phyloP scores from a whole-genome alignment of 2,113 vertebrate species.

The Callithrix jacchus region DNA sequence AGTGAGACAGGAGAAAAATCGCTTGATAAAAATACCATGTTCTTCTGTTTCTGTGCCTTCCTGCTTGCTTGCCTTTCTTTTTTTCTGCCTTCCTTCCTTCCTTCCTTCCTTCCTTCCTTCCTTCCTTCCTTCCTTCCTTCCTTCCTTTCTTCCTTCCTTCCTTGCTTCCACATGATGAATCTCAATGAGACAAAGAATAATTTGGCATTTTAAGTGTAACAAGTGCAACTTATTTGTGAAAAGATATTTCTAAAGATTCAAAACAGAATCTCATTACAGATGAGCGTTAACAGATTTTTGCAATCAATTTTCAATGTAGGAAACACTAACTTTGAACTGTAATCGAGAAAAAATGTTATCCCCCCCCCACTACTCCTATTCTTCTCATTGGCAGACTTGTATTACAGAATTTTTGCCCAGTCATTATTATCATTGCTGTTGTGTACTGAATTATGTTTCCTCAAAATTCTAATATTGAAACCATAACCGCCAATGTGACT shows the following conservation, averaged over 20 bases:
- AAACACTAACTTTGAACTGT: neutral
- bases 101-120: neutral
- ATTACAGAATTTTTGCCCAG: neutral
- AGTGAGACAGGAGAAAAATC: neutral
- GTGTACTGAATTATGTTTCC: neutral
- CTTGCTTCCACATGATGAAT: neutral
- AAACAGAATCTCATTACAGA: neutral
- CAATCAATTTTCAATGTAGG: neutral
- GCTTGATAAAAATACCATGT: neutral
- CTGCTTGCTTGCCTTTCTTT: no score
- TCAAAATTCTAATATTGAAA: neutral
- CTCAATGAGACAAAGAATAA: neutral
- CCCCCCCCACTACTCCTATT: fast-evolving
- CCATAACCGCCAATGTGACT: neutral
- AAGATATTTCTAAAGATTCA: neutral
- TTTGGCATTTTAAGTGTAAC: neutral
- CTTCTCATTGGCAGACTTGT: neutral
- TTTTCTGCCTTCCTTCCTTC: neutral
- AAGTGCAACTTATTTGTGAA: neutral
- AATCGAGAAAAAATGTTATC: neutral
- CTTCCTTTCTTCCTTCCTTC: no score
- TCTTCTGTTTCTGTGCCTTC: neutral
- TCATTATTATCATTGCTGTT: neutral
- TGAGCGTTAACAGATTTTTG: neutral
- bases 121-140: neutral